These are phyloP conservation scores for Eupristina koningsbergeri DNA, from an alignment of 1,140 invertebrate genomes.

Conservation along the genomic window DNA sequence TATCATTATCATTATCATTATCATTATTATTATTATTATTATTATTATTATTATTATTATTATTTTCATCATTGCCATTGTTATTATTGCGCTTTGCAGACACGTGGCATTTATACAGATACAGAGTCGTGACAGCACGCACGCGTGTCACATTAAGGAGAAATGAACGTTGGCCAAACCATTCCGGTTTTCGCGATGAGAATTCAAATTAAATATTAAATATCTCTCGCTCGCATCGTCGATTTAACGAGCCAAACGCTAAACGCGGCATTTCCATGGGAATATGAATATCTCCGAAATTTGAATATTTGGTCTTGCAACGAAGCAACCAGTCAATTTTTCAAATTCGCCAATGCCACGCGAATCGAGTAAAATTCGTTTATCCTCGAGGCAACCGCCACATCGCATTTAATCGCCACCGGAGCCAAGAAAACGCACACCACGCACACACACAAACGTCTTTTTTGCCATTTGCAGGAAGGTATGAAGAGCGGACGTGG, in stretches of 20 bases:
- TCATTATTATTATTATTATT: too few species aligned
- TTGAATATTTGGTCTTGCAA: neutral
- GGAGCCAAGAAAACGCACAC: too few species aligned
- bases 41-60: too few species aligned
- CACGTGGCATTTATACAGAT: constrained; percentile 39
- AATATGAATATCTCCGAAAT: neutral
- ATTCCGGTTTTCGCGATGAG: neutral
- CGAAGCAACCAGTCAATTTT: neutral
- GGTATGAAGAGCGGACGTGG: neutral
- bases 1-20: too few species aligned
- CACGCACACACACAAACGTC: neutral
- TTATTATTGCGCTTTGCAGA: constrained; percentile 5
- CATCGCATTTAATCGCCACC: neutral
- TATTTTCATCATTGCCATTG: too few species aligned
- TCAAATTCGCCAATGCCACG: neutral
- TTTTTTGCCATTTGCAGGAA: neutral
- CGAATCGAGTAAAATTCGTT: neutral
- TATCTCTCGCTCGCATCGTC: neutral
- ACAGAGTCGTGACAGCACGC: neutral
- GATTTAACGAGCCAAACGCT: neutral
- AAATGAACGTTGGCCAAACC: neutral
- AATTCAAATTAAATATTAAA: too few species aligned
- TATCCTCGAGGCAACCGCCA: neutral
- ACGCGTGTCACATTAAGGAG: neutral
- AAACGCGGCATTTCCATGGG: too few species aligned